Conservation (phyloP, 2,113 vertebrate species). For the Nyctibius bracteatus region DNA sequence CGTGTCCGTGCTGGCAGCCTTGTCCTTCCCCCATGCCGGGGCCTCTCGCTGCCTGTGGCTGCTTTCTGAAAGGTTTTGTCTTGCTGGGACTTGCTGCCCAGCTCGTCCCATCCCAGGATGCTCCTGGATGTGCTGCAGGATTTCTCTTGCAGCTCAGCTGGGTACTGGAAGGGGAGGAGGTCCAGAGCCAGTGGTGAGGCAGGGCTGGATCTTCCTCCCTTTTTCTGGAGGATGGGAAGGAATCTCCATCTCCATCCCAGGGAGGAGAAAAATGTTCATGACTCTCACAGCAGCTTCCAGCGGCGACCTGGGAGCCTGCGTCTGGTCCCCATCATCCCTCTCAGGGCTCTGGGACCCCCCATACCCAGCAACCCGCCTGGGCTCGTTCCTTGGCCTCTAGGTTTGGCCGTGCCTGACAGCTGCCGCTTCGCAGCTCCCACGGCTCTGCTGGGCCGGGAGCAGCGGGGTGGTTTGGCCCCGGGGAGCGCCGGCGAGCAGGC, state of each 20-base stretch:
- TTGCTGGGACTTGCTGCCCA: neutral
- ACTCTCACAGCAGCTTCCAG: neutral
- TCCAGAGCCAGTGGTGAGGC: rapidly evolving
- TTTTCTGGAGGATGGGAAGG: neutral
- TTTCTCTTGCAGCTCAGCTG: neutral
- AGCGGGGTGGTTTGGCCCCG: neutral
- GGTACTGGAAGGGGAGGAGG: neutral
- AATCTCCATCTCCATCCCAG: neutral
- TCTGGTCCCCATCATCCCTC: neutral
- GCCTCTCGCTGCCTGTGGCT: neutral
- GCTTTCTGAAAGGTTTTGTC: neutral
- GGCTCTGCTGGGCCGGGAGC: neutral
- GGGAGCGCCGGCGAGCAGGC: neutral
- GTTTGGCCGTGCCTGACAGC: neutral
- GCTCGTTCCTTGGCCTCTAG: neutral
- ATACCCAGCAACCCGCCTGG: rapidly evolving
- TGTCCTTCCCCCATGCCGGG: rapidly evolving
- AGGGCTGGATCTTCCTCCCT: neutral
- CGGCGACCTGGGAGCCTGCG: neutral
- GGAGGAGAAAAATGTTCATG: neutral
- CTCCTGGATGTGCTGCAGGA: neutral
- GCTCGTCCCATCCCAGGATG: neutral
- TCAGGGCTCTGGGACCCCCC: rapidly evolving
- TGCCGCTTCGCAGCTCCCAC: neutral
- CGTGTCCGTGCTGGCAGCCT: neutral